phyloP scores from a whole-genome alignment of 2,888 invertebrate species.

The Erebia epiphron region DNA sequence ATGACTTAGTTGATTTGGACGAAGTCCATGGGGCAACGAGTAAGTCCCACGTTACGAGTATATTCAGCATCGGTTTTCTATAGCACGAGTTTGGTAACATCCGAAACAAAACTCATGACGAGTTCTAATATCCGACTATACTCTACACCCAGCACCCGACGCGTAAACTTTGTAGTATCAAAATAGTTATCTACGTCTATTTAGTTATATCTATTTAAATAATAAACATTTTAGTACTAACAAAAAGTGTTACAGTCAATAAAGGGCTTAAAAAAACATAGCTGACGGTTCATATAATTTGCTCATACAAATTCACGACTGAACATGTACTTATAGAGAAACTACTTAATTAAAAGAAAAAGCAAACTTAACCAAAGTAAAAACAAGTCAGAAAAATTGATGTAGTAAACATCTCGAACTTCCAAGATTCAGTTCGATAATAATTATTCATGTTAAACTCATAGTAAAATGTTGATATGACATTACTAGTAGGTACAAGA shows the following conservation, averaged over 20 bases:
- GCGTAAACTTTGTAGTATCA: neutral
- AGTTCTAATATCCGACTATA: neutral
- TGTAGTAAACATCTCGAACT: neutral
- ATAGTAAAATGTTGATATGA: conserved; percentile 6
- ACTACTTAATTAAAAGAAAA: neutral
- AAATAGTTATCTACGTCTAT: neutral
- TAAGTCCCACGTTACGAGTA: neutral
- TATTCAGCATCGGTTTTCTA: neutral
- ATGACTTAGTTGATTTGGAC: conserved; percentile 2
- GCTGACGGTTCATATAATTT: too few relatives aligned
- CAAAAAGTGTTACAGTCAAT: conserved; percentile 1
- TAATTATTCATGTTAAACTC: conserved; percentile 44
- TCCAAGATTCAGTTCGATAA: conserved; percentile 30
- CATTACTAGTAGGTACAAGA: neutral
- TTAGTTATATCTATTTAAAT: too few relatives aligned
- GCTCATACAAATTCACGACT: too few relatives aligned
- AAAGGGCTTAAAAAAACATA: neutral
- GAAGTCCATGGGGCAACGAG: neutral
- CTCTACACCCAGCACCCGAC: neutral
- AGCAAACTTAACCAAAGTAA: neutral
- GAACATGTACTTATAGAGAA: neutral
- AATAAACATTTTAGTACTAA: too few relatives aligned
- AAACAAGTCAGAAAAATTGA: neutral
- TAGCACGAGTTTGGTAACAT: neutral
- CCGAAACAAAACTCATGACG: too few relatives aligned